Conservation (phyloP, 2,113 vertebrate genomes). For the Hyla sarda region DNA sequence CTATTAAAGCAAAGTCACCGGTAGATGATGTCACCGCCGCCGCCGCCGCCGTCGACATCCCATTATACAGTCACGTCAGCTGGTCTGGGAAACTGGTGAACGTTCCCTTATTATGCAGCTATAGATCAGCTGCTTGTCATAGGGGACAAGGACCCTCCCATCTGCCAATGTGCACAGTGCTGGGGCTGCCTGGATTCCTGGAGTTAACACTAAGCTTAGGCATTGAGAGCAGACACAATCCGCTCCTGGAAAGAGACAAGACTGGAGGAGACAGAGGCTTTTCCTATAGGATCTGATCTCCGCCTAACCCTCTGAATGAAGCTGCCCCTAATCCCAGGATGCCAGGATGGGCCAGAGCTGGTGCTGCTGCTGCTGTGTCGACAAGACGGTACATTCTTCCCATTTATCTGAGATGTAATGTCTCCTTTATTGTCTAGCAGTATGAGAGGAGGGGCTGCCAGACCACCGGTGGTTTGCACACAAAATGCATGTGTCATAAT, state of each 20-base stretch:
- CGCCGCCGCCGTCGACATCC: too few relatives aligned
- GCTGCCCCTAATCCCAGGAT: constrained; percentile 57
- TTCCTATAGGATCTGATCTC: constrained; percentile 56
- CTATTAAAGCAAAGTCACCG: neutral
- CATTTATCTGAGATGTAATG: constrained; percentile 17
- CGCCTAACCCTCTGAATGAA: constrained; percentile 65
- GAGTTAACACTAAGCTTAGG: neutral
- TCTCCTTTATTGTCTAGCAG: constrained; percentile 50
- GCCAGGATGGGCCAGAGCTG: constrained; percentile 83
- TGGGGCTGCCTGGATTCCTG: constrained; percentile 1
- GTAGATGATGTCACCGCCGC: constrained; percentile 32
- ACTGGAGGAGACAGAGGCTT: constrained; percentile 18
- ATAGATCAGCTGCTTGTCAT: constrained; percentile 44
- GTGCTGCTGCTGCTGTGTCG: constrained; percentile 79
- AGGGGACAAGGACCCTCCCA: constrained; percentile 58
- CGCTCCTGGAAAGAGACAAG: neutral
- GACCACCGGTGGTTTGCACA: constrained; percentile 43
- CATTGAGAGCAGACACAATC: constrained; percentile 6
- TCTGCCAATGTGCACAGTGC: constrained; percentile 25
- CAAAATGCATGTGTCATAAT: constrained; percentile 34
- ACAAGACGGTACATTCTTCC: constrained; percentile 81
- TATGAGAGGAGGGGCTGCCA: constrained; percentile 34
- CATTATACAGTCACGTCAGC: neutral
- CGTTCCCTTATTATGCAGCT: constrained; percentile 52
- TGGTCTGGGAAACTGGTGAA: neutral